phyloP scores from a whole-genome alignment of 2,888 invertebrate species.

The Bellardia bayeri region DNA sequence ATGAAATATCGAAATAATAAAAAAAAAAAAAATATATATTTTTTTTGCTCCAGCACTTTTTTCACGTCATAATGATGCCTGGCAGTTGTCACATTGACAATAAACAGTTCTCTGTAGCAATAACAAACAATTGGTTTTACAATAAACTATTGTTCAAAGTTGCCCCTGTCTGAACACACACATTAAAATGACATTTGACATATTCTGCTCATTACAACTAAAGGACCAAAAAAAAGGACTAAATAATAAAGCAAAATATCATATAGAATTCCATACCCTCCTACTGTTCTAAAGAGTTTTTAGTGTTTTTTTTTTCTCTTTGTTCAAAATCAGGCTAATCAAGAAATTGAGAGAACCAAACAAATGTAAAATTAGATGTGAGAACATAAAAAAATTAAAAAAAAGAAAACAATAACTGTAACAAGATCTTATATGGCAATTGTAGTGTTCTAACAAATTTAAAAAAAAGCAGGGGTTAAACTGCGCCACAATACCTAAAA shows the following conservation, averaged over 20 bases:
- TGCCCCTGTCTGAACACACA: not conserved
- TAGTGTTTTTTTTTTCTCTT: conserved; percentile 19
- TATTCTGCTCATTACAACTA: conserved; percentile 74
- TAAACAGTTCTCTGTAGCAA: conserved; percentile 20
- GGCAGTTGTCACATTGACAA: conserved; percentile 65
- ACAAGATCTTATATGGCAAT: conserved; percentile 56
- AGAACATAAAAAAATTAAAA: conserved; percentile 43
- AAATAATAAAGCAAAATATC: conserved; percentile 8
- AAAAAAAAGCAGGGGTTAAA: conserved; percentile 56
- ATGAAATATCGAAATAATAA: conserved; percentile 5
- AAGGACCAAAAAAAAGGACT: conserved; percentile 36
- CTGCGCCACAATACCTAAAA: conserved; percentile 49
- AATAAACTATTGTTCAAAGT: conserved; percentile 7
- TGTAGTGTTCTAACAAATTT: not conserved
- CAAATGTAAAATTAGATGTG: conserved; percentile 56
- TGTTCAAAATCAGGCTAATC: conserved; percentile 67
- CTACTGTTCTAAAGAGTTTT: conserved; percentile 44
- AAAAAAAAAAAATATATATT: not conserved
- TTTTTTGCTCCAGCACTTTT: conserved; percentile 8
- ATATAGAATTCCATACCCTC: not conserved
- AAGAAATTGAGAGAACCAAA: conserved; percentile 36
- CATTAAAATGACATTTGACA: conserved; percentile 72
- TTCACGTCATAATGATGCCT: conserved; percentile 40
- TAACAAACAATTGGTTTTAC: conserved; percentile 37
- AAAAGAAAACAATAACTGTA: conserved; percentile 60